Evolutionary conservation across 2,888 invertebrate species (phyloP), one percentile per base, ranked within the genome.

Genomic region (Drosophila ustulata): DNA sequence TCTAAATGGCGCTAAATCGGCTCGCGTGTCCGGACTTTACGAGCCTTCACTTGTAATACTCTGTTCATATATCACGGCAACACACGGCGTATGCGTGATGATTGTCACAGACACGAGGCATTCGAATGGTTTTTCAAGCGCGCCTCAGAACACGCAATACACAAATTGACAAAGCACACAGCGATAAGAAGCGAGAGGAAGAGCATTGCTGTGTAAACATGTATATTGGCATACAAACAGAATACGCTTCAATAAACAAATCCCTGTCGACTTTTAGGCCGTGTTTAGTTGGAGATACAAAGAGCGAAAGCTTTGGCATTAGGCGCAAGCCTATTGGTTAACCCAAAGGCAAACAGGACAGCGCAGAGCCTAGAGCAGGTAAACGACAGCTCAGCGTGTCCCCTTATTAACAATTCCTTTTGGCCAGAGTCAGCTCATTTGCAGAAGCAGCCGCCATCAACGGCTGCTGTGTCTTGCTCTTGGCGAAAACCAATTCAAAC

Each of bases 211-310:
- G 5, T 53, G 66, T 55, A 68, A 74, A 73, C 59, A 75, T 57
- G 56, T 55, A 65, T 70, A 63, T 74, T 67, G 65, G 58, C 37
- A 53, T 13, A 63, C 68, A 77, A 63, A 50, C 45, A 66, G 80
- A 73, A 80, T 65, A 73, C 73, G 77, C 73, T 75, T 72, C 72
- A 67, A 74, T 66, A 80, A 85, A 85, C 78, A 84, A 88, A 88
- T 80, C 64, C 64, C 46, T 13, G 52, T 47, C 59, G 58, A 56
- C 32, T 51, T 62, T 55, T 34, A 32, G 72, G 51, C 46, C 37
- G 30, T 63, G 51, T 47, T 61, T 49, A 57, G 63, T 49, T 25
- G 25, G 23, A 50, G 25, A 41, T 11, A 49, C 47, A 58, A 57
- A 34, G 30, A 13, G 41, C 8, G 3, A 43, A 11, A 32, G 41